Evolutionary conservation across 2,113 vertebrate genomes (phyloP).

Genomic region (Scophthalmus maximus): DNA sequence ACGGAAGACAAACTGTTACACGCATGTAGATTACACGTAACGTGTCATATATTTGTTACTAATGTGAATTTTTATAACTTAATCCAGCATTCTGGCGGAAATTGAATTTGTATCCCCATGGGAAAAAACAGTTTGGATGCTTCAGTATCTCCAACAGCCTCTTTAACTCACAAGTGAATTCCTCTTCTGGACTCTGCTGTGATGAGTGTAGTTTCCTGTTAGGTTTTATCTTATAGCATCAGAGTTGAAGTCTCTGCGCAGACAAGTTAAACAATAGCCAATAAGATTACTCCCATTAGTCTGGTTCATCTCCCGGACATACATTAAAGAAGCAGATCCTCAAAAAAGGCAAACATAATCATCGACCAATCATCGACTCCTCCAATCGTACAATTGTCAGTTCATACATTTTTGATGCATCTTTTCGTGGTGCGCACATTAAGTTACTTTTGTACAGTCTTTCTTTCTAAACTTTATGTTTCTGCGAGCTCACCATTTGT

Average conservation of each 20-base stretch:
- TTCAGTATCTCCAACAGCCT: background rate
- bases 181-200: background rate
- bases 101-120: background rate
- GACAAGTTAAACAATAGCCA: constrained; percentile 7
- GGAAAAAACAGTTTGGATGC: background rate
- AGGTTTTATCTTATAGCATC: constrained; percentile 3
- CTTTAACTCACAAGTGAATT: background rate
- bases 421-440: too few relatives aligned
- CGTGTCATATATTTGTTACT: background rate
- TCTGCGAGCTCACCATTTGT: too few relatives aligned
- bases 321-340: background rate
- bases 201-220: constrained; percentile 6
- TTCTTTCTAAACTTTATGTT: too few relatives aligned
- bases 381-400: too few relatives aligned
- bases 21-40: background rate
- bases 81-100: background rate
- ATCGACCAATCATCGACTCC: background rate
- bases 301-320: background rate
- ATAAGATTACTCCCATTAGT: constrained; percentile 11
- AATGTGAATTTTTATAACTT: background rate
- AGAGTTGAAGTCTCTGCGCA: background rate
- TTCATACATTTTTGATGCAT: too few relatives aligned
- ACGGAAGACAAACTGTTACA: background rate
- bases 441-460: too few relatives aligned
- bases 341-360: background rate